phyloP scores from a whole-genome alignment of 1,140 invertebrate genomes.

The Psilanteris sp. region DNA sequence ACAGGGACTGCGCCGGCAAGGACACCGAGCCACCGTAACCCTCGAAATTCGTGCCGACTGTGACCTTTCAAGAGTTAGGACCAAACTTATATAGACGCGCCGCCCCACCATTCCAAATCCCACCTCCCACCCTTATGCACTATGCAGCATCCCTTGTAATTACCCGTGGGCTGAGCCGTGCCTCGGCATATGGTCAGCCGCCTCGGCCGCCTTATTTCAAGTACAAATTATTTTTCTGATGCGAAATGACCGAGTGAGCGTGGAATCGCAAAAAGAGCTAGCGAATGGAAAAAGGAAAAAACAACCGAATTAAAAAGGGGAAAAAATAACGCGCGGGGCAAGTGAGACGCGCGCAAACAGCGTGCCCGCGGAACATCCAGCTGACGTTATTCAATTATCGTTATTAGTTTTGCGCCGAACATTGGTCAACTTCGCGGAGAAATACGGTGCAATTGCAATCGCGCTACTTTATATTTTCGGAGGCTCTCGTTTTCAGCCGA shows the following conservation, averaged over 20 bases:
- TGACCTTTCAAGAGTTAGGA: conserved; percentile 70
- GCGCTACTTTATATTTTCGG: conserved; percentile 24
- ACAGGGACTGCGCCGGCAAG: conserved; percentile 43
- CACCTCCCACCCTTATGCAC: conserved; percentile 53
- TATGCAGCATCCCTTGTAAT: conserved; percentile 77
- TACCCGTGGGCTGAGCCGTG: conserved; percentile 69
- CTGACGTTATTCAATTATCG: conserved; percentile 47
- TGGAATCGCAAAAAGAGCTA: conserved; percentile 9
- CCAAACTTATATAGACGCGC: conserved; percentile 73
- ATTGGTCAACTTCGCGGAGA: conserved; percentile 13
- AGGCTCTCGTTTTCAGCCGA: conserved; percentile 22
- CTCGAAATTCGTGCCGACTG: conserved; percentile 74
- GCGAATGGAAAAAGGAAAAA: conserved; percentile 1
- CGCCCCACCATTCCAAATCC: conserved; percentile 65
- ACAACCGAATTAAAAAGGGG: conserved; percentile 1
- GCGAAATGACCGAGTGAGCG: conserved; percentile 9
- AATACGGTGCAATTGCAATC: conserved; percentile 10
- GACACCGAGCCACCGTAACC: conserved; percentile 54
- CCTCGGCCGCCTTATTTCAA: conserved; percentile 64
- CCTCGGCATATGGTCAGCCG: conserved; percentile 72
- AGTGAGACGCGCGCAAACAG: conserved; percentile 20
- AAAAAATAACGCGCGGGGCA: too few species aligned
- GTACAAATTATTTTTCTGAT: conserved; percentile 68
- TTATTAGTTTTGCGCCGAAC: conserved; percentile 39
- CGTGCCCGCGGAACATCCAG: conserved; percentile 14